Evolutionary conservation across 2,113 vertebrate species (phyloP).

Genomic region (Erpornis zantholeuca): DNA sequence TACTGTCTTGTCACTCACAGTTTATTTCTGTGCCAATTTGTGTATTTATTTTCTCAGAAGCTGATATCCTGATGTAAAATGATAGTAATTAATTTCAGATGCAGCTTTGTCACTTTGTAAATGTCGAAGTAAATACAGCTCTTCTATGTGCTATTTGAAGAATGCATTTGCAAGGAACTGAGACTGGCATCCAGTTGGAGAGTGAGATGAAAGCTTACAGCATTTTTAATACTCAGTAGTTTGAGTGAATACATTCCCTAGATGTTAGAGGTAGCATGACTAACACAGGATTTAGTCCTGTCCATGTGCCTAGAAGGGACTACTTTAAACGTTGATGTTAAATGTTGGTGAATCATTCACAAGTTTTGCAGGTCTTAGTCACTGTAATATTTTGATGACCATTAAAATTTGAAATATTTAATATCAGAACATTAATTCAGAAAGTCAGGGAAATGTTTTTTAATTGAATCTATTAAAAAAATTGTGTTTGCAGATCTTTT

Average conservation of each 20-base stretch:
- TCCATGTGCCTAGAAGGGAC: not conserved
- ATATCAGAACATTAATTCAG: not conserved
- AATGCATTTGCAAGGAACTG: not conserved
- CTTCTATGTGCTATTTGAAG: not conserved
- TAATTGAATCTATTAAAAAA: not conserved
- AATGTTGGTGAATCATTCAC: not conserved
- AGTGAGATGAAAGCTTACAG: not conserved
- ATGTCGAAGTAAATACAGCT: not conserved
- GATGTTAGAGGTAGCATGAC: not conserved
- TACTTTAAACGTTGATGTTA: not conserved
- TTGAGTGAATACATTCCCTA: not conserved
- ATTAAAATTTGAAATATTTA: not conserved
- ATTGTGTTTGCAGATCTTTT: not conserved
- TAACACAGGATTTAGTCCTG: not conserved
- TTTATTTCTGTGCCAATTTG: not conserved
- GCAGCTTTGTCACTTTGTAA: not conserved
- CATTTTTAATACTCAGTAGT: not conserved
- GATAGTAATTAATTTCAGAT: not conserved
- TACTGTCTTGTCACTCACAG: not conserved
- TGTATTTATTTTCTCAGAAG: not conserved
- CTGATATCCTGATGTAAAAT: not conserved
- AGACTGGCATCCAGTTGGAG: not conserved
- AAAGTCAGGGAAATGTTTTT: not conserved
- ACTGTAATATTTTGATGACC: not conserved
- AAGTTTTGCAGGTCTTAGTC: not conserved